phyloP scores from a whole-genome alignment of 2,113 vertebrate species.

The Leucoraja erinaceus region DNA sequence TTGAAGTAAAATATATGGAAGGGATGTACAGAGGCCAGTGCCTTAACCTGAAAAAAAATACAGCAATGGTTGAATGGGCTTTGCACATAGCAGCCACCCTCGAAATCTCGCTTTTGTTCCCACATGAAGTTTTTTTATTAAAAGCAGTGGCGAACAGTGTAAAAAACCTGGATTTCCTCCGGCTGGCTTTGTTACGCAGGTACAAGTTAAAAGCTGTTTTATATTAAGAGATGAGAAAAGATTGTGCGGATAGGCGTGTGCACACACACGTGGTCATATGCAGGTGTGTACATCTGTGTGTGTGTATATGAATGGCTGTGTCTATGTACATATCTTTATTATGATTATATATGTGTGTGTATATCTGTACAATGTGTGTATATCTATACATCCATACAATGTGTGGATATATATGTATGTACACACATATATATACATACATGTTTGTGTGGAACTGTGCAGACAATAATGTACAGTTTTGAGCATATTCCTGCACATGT shows the following conservation, averaged over 20 bases:
- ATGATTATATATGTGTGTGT: too few relatives aligned
- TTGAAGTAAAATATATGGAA: not conserved
- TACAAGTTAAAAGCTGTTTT: not conserved
- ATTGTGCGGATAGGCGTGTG: not conserved
- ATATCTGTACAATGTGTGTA: too few relatives aligned
- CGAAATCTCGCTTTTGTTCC: conserved; percentile 6
- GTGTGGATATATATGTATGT: not conserved
- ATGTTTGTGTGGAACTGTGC: not conserved
- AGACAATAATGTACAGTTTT: not conserved
- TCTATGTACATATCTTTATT: too few relatives aligned
- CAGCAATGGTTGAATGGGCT: conserved; percentile 30
- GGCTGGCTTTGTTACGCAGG: not conserved
- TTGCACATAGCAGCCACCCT: not conserved
- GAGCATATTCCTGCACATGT: not conserved
- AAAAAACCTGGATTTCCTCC: conserved; percentile 27
- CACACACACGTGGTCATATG: not conserved
- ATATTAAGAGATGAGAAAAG: not conserved
- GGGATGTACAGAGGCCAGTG: not conserved
- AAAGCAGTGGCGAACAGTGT: conserved; percentile 11
- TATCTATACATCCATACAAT: too few relatives aligned
- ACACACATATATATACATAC: not conserved
- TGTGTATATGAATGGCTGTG: too few relatives aligned
- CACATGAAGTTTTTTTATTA: conserved; percentile 14
- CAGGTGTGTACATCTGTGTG: not conserved
- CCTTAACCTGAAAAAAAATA: conserved; percentile 23